Percentiles rank a stretch among this genome's conserved stretches.
These are phyloP conservation scores for Riparia riparia DNA, from an alignment of 2,113 vertebrate species.

Conservation along the genomic window DNA sequence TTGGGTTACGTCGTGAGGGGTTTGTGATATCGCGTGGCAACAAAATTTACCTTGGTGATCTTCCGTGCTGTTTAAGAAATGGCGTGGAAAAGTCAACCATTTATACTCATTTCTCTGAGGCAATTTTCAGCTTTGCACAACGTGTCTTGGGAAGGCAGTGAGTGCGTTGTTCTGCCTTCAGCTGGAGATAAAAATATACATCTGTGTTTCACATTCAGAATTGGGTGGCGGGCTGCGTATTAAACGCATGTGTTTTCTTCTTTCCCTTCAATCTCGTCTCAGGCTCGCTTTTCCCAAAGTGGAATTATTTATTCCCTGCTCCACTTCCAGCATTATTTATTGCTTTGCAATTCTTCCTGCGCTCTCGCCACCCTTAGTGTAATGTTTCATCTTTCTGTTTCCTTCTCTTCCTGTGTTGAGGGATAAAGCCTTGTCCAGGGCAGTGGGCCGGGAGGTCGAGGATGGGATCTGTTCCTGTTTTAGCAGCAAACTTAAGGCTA, in stretches of 20 bases:
- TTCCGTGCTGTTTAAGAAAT: background rate
- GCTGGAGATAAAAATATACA: background rate
- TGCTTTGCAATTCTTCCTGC: background rate
- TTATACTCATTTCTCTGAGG: background rate
- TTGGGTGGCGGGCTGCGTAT: background rate
- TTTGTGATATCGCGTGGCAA: background rate
- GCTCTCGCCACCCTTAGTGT: background rate
- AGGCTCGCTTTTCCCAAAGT: background rate
- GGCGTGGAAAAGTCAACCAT: background rate
- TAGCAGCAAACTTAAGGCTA: background rate
- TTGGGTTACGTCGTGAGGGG: background rate
- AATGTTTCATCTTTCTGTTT: background rate
- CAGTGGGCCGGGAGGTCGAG: background rate
- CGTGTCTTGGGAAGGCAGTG: background rate
- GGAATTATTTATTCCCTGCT: background rate
- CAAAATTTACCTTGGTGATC: background rate
- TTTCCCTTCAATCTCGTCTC: background rate
- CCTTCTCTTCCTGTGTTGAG: background rate
- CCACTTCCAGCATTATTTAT: background rate
- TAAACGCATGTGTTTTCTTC: background rate
- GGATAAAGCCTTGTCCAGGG: background rate
- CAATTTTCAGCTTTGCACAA: background rate
- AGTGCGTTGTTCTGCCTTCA: background rate
- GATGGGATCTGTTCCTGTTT: background rate
- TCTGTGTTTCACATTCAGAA: background rate